Evolutionary conservation across 2,113 vertebrate species (phyloP).

Genomic region (Micromys minutus): DNA sequence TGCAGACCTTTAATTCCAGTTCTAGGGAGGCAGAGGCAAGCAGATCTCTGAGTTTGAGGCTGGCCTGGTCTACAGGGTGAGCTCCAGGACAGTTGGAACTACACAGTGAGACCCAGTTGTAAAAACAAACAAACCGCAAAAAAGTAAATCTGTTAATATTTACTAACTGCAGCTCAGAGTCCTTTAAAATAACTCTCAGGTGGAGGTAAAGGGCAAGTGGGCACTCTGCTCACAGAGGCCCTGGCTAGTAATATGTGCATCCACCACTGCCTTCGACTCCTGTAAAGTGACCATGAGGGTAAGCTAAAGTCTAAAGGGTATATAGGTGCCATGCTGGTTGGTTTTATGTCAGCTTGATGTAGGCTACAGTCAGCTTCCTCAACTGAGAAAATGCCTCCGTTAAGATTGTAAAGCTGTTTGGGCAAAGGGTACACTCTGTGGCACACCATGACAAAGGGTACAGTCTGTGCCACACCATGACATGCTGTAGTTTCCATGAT

Average conservation of each 20-base stretch:
- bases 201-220: not conserved
- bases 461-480: too few relatives aligned
- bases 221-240: not conserved
- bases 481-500: too few relatives aligned
- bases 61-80: not conserved
- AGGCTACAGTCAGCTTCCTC: not conserved
- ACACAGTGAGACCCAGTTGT: not conserved
- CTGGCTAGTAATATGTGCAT: not conserved
- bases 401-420: not conserved
- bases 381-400: not conserved
- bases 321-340: not conserved
- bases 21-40: not conserved
- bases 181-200: not conserved
- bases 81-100: not conserved
- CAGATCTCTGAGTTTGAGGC: not conserved
- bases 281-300: not conserved
- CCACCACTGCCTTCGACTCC: not conserved
- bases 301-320: not conserved
- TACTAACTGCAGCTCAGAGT: too few relatives aligned
- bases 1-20: not conserved
- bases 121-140: not conserved
- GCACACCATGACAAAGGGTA: too few relatives aligned
- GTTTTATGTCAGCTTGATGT: not conserved
- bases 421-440: not conserved
- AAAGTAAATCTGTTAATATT: not conserved